Percentiles rank a stretch among this genome's conserved stretches.
Evolutionary conservation across 2,113 vertebrate species (phyloP).

Genomic region (Cochlearius cochlearius): DNA sequence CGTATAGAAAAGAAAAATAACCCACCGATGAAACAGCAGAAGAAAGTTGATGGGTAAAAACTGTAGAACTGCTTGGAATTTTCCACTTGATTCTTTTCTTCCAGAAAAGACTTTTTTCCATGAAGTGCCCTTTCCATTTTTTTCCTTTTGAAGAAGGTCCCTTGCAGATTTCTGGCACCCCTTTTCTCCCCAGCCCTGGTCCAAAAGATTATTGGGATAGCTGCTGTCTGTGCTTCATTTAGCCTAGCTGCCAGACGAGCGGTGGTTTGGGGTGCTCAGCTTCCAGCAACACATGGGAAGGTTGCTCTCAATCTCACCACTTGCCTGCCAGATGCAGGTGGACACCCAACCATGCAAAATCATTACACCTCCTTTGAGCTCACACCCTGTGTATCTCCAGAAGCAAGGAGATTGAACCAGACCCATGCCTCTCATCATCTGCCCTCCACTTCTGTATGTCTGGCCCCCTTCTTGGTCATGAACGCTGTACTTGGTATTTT

Average conservation of each 20-base stretch:
- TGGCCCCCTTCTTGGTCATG: background rate
- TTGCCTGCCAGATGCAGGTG: background rate
- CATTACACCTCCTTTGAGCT: background rate
- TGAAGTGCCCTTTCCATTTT: background rate
- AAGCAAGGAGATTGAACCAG: background rate
- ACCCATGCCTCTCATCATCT: background rate
- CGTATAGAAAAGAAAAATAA: slow-evolving; percentile 8
- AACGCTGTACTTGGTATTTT: background rate
- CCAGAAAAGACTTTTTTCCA: background rate
- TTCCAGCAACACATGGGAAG: background rate
- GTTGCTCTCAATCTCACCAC: background rate
- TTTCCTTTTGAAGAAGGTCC: background rate
- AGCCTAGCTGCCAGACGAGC: background rate
- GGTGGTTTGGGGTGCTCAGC: background rate
- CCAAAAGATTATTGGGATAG: background rate
- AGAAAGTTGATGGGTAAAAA: background rate
- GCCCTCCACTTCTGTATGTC: background rate
- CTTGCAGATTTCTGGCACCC: background rate
- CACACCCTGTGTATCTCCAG: background rate
- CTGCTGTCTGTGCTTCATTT: background rate
- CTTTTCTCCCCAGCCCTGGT: background rate
- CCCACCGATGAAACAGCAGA: background rate
- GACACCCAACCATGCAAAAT: background rate
- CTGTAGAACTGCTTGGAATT: background rate
- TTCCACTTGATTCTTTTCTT: background rate